A percentile compares a stretch with the other conserved stretches of the same genome.
phyloP scores from a whole-genome alignment of 30 jellyfish, hydroid and myxozoan genomes.

The Pseudorhiza aurosa region DNA sequence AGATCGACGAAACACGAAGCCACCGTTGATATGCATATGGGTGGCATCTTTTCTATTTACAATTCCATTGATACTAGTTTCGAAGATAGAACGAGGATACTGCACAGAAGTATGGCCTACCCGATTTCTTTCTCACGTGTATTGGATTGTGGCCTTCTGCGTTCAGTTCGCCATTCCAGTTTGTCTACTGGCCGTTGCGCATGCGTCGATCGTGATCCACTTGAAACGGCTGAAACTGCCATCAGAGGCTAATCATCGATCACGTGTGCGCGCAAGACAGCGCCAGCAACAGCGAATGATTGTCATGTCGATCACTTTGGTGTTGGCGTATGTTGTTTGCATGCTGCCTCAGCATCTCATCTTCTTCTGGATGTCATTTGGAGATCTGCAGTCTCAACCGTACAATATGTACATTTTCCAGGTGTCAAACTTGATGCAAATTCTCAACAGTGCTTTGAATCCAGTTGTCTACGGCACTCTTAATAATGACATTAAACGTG shows the following conservation, averaged over 20 bases:
- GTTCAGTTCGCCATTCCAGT: constrained; percentile 84
- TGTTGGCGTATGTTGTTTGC: constrained; percentile 74
- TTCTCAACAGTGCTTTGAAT: constrained; percentile 79
- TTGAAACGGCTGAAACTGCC: constrained; percentile 58
- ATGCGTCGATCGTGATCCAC: constrained; percentile 50
- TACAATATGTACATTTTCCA: constrained; percentile 58
- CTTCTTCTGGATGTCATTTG: constrained; percentile 78
- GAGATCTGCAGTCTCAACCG: constrained; percentile 34
- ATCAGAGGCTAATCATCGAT: constrained; percentile 1
- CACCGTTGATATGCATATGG: constrained; percentile 73
- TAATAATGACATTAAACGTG: constrained; percentile 84
- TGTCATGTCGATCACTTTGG: constrained; percentile 67
- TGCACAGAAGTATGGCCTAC: constrained; percentile 90
- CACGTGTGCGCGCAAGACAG: constrained; percentile 42
- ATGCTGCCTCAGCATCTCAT: constrained; percentile 92
- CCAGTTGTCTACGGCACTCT: constrained; percentile 90
- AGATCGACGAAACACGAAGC: constrained; percentile 33
- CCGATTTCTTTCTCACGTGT: constrained; percentile 24
- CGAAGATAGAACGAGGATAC: constrained; percentile 45
- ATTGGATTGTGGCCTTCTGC: constrained; percentile 79
- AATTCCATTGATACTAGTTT: constrained; percentile 76
- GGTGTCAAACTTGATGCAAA: constrained; percentile 67
- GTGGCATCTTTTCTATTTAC: constrained; percentile 67
- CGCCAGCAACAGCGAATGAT: constrained; percentile 69
- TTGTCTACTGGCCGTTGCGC: constrained; percentile 60